Conservation (phyloP, 2,113 vertebrate species). For the Megaceryle maxima region DNA sequence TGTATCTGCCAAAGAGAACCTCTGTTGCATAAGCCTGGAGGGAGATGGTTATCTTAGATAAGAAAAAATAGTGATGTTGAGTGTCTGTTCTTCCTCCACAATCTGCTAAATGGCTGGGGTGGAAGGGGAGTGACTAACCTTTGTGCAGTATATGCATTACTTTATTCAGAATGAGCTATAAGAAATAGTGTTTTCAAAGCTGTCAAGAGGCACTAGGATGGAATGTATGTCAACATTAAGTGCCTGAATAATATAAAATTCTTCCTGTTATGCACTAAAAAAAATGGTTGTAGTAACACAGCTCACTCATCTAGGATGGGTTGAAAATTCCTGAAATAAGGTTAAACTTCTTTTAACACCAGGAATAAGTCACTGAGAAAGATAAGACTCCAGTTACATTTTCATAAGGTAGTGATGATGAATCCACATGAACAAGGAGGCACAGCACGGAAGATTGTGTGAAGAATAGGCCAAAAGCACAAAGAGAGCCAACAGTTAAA, state of each 20-base stretch:
- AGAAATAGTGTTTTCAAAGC: neutral
- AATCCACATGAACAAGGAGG: neutral
- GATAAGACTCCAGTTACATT: neutral
- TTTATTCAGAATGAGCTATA: neutral
- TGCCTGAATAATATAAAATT: constrained; percentile 34
- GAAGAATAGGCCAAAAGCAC: neutral
- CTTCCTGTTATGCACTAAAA: constrained; percentile 5
- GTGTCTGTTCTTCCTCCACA: neutral
- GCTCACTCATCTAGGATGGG: neutral
- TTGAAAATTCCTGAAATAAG: neutral
- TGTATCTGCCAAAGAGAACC: constrained; percentile 63
- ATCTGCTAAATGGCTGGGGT: neutral
- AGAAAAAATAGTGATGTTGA: neutral
- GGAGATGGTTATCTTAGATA: neutral
- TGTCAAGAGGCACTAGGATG: constrained; percentile 30
- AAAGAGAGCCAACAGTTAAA: neutral
- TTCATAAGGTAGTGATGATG: neutral
- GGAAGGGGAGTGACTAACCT: neutral
- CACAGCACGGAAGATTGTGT: neutral
- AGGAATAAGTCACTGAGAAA: neutral
- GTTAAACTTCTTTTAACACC: neutral
- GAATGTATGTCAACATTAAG: constrained; percentile 62
- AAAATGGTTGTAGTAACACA: neutral
- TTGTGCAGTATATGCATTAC: neutral
- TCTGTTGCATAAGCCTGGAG: neutral